Evolutionary conservation across 2,113 vertebrate species (phyloP).

Genomic region (Aspiorhynchus laticeps): DNA sequence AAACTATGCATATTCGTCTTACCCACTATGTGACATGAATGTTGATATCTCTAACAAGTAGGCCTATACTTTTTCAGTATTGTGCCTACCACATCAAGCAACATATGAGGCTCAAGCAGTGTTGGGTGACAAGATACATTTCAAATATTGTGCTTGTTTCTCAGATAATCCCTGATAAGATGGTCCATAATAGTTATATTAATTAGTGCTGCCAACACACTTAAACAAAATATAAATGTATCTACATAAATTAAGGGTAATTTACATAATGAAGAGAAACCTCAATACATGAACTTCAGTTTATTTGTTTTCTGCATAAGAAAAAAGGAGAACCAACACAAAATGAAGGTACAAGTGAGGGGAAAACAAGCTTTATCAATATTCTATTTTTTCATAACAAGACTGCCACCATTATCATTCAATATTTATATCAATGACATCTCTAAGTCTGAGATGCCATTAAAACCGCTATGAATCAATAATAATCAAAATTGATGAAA

Average conservation of each 20-base stretch:
- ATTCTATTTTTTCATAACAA: constrained; percentile 78
- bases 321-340: constrained; percentile 82
- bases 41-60: not conserved
- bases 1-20: not conserved
- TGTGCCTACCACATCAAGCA: not conserved
- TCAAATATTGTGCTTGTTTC: not conserved
- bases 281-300: constrained; percentile 51
- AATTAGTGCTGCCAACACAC: not conserved
- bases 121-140: not conserved
- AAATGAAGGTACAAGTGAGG: constrained; percentile 77
- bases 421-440: constrained; percentile 78
- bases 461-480: constrained; percentile 77
- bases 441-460: constrained; percentile 73
- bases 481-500: constrained; percentile 77
- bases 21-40: not conserved
- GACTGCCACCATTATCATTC: constrained; percentile 79
- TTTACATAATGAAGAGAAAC: constrained; percentile 23
- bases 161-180: not conserved
- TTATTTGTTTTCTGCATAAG: constrained; percentile 81
- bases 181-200: not conserved
- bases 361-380: constrained; percentile 76
- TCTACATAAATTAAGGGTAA: not conserved
- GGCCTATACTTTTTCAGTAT: not conserved
- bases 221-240: not conserved
- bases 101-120: not conserved